These are phyloP conservation scores for Ochropleura plecta DNA, from an alignment of 2,888 invertebrate genomes.

Conservation along the genomic window DNA sequence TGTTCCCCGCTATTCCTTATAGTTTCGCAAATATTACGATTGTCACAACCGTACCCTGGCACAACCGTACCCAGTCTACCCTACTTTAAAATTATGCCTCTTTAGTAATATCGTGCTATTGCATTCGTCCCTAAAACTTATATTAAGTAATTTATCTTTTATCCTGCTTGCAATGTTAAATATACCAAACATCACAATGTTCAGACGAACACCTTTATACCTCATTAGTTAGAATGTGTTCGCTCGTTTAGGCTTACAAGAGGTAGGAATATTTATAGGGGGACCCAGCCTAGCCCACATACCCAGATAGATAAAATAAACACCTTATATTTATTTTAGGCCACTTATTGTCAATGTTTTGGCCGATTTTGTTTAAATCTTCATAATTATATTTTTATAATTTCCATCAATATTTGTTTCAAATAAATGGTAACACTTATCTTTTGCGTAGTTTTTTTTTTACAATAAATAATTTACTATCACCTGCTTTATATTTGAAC, in stretches of 20 bases:
- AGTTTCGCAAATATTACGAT: too few species aligned
- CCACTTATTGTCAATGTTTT: slow-evolving; percentile 15
- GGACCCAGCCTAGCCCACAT: background rate
- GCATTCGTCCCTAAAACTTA: background rate
- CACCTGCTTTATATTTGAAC: background rate
- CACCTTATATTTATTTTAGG: background rate
- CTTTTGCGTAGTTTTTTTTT: background rate
- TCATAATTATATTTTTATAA: background rate
- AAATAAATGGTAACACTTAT: slow-evolving; percentile 8
- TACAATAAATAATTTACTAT: background rate
- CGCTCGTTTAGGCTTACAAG: background rate
- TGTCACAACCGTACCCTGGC: too few species aligned
- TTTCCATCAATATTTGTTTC: background rate
- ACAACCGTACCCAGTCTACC: too few species aligned
- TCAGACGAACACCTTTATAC: background rate
- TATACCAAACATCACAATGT: background rate
- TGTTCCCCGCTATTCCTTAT: too few species aligned
- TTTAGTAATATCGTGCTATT: background rate
- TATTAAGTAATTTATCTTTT: background rate
- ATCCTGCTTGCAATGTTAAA: background rate
- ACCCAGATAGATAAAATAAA: background rate
- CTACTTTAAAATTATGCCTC: background rate
- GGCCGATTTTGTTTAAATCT: background rate
- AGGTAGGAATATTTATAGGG: background rate
- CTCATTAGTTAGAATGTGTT: background rate